Percentiles rank a stretch among this genome's conserved stretches.
phyloP scores from a whole-genome alignment of 2,888 invertebrate genomes.

The Metalampra italica region DNA sequence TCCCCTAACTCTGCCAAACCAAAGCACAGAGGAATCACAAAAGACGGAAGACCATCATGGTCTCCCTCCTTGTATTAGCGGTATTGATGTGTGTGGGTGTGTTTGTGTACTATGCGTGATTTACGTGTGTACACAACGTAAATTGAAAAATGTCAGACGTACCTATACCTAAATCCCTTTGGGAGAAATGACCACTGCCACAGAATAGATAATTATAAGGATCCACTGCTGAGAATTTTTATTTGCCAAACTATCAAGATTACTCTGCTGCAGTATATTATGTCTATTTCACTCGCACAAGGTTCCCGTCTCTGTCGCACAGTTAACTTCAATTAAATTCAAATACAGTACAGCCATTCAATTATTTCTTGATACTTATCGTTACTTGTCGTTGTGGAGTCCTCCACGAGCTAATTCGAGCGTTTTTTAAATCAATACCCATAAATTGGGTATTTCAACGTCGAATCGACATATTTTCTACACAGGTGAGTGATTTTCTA shows the following conservation, averaged over 20 bases:
- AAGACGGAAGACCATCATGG: too few species aligned
- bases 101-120: too few species aligned
- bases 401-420: background rate
- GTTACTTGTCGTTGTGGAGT: slow-evolving; percentile 13
- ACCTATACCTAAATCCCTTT: too few species aligned
- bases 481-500: slow-evolving; percentile 6
- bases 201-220: too few species aligned
- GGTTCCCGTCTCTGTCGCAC: slow-evolving; percentile 3
- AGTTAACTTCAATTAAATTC: slow-evolving; percentile 15
- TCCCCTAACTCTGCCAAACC: too few species aligned
- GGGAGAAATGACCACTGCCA: too few species aligned
- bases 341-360: slow-evolving; percentile 20
- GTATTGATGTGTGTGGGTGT: too few species aligned
- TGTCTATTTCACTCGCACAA: slow-evolving; percentile 16
- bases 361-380: slow-evolving; percentile 19
- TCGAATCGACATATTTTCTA: background rate
- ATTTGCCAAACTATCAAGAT: slow-evolving; percentile 30
- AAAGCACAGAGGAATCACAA: too few species aligned
- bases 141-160: too few species aligned
- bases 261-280: slow-evolving; percentile 10
- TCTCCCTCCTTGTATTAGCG: too few species aligned
- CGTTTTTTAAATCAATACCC: background rate
- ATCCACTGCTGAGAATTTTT: background rate
- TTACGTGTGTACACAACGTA: too few species aligned
- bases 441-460: background rate